Evolutionary conservation across 2,113 vertebrate genomes (phyloP).

Genomic region (Saccopteryx leptura): DNA sequence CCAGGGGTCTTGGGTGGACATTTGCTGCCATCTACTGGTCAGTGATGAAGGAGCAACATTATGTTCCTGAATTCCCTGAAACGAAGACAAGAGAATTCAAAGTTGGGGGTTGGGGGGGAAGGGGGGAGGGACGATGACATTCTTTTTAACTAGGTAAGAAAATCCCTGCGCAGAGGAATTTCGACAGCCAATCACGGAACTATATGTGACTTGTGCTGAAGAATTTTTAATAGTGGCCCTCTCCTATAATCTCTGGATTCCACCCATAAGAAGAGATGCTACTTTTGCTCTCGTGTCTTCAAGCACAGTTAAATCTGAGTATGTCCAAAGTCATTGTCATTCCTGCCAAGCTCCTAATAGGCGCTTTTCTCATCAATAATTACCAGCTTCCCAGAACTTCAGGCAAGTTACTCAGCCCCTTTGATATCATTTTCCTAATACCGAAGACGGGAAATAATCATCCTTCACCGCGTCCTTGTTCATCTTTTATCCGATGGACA

Average conservation of each 20-base stretch:
- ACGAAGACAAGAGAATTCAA: not conserved
- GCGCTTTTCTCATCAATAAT: not conserved
- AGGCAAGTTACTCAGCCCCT: not conserved
- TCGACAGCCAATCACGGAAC: not conserved
- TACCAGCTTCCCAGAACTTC: constrained; percentile 20
- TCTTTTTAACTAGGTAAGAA: constrained; percentile 14
- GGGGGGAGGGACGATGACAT: not conserved
- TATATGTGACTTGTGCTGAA: not conserved
- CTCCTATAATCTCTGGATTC: not conserved
- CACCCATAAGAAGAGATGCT: not conserved
- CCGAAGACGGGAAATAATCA: not conserved
- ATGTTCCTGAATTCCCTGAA: not conserved
- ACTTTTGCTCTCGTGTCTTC: not conserved
- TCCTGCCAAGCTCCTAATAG: not conserved
- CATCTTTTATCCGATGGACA: not conserved
- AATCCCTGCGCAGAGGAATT: constrained; percentile 9
- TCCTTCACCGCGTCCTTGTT: not conserved
- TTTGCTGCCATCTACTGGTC: constrained; percentile 89
- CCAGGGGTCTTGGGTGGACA: not conserved
- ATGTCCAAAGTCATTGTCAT: not conserved
- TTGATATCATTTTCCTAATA: not conserved
- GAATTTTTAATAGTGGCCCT: not conserved
- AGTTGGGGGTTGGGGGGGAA: not conserved
- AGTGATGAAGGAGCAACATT: rapidly evolving
- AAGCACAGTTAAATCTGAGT: not conserved